Evolutionary conservation across 2,888 invertebrate genomes (phyloP), one percentile per base, ranked within the genome.

Genomic region (Sicus ferrugineus): DNA sequence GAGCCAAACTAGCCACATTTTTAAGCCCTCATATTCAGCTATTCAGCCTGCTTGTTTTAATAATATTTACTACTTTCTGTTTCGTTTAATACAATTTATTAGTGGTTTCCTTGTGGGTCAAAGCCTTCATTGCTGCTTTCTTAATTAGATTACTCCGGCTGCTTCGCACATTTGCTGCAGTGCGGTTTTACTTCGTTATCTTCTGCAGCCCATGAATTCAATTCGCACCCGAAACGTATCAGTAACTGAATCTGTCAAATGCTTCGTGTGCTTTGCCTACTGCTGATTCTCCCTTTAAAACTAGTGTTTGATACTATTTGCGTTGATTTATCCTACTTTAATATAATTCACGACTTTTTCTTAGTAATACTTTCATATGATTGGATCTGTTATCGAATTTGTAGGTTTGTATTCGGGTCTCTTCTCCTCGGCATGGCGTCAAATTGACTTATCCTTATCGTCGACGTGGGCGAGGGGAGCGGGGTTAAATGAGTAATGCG

Each of bases 341-440:
- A 16, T 42, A 42, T 50, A 50, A 50, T n/a, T 2, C 21, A 50
- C 50, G 50, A 54, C 56, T 28, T 65, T 72, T 58, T 63, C 28
- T 69, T 69, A 42, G 76, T 81, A 81, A 81, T 81, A 81, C 81
- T 82, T 81, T 76, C 76, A 76, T 80, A 80, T 81, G 82, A 81
- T 81, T 81, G 81, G 80, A 79, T 81, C 77, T 77, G 78, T 78
- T 76, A 75, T 76, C 76, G 72, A 76, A 75, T 80, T 82, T 81
- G 79, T 77, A 76, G 73, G 73, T 46, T 19, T 54, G 61, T 71
- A 75, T 72, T n/a, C n/a, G n/a, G n/a, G n/a, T n/a, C n/a, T n/a
- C n/a, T n/a, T n/a, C n/a, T n/a, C n/a, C n/a, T n/a, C n/a, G n/a
- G n/a, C n/a, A n/a, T n/a, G n/a, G n/a, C n/a, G n/a, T n/a, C n/a